Base-by-base conservation (phyloP, 53 echinoderm and acorn worm species). In the Patiria pectinifera region DNA sequence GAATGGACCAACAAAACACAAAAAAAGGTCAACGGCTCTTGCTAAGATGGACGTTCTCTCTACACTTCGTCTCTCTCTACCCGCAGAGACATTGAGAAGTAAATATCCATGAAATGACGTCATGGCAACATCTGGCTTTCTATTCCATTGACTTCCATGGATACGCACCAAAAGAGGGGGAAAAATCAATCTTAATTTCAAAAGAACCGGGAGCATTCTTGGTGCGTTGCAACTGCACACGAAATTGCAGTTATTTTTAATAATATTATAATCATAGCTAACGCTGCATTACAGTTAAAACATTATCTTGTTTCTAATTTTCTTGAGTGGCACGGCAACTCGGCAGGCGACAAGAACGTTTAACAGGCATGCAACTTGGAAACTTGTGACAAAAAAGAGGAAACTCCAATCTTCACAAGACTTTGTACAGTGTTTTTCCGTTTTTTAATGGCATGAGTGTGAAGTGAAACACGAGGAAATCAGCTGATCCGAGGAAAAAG, bases 111-210 rank as follows among this genome's bases (percentile, higher is more conserved):
- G 11, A 88, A 78, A 61, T 78, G 88, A 60, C 62, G 79, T 78
- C 61, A 88, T 26, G 59, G 78, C 21, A 60, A 88, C 88, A 88
- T 78, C 78, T 88, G 88, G 78, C 88, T 62, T 43, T 77, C 23
- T 78, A 58, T 62, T 78, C 46, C 21, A 70, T 45, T 45, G 35
- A 10, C 35, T 46, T 44, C 61, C 26, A 62, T 23, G 58, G 66
- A 66, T 18, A 66, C 25, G 53, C 76, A 76, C 4, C 25, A n/a
- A 76, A 43, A 76, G 2, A 18, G 16, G 9, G 13, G 4, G 1
- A 79, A 9, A 79, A 45, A 25, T 46, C 79, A 79, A 47, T 46
- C 11, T 48, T 5, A 45, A 79, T 48, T 48, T 79, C 47, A 76
- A n/a, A n/a, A 83, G 59, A 35, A 74, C 74, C 4, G 0, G 22